Evolutionary conservation across 2,888 invertebrate genomes (phyloP).

Genomic region (Lacanobia wlatinum): DNA sequence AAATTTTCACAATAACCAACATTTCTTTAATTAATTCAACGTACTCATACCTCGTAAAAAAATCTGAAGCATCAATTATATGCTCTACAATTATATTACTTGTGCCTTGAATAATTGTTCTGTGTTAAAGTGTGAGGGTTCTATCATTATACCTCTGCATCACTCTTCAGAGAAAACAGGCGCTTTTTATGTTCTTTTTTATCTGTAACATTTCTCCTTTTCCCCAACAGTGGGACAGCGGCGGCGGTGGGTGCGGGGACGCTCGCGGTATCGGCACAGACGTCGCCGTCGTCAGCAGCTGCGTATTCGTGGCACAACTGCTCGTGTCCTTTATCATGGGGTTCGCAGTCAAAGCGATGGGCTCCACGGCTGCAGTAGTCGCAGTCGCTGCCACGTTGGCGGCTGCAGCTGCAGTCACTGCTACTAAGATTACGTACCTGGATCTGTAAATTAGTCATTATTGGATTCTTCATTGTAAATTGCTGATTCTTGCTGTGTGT

Average conservation of each 20-base stretch:
- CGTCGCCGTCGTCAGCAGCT: slow-evolving; percentile 98
- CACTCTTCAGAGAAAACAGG: no score
- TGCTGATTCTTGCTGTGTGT: not conserved
- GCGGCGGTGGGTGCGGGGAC: slow-evolving; percentile 88
- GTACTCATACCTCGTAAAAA: no score
- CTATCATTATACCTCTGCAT: no score
- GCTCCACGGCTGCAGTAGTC: slow-evolving; percentile 97
- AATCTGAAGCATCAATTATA: no score
- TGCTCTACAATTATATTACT: no score
- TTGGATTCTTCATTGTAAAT: slow-evolving; percentile 3
- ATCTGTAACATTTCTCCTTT: not conserved
- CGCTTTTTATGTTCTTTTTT: no score
- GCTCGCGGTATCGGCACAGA: slow-evolving; percentile 98
- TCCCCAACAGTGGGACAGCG: slow-evolving; percentile 82
- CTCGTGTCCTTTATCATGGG: slow-evolving; percentile 97
- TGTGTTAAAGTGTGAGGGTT: no score
- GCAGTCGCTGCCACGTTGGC: slow-evolving; percentile 96
- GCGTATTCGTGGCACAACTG: slow-evolving; percentile 99
- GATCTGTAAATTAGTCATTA: slow-evolving; percentile 92
- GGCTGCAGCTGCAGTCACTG: slow-evolving; percentile 95
- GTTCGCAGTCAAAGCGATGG: slow-evolving; percentile 94
- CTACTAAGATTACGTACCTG: slow-evolving; percentile 97
- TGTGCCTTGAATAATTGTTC: no score
- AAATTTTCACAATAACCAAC: no score
- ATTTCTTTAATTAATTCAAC: no score